These are phyloP conservation scores for Sebastes nivosus DNA, from an alignment of 2,797 vertebrate genomes.

Conservation along the genomic window DNA sequence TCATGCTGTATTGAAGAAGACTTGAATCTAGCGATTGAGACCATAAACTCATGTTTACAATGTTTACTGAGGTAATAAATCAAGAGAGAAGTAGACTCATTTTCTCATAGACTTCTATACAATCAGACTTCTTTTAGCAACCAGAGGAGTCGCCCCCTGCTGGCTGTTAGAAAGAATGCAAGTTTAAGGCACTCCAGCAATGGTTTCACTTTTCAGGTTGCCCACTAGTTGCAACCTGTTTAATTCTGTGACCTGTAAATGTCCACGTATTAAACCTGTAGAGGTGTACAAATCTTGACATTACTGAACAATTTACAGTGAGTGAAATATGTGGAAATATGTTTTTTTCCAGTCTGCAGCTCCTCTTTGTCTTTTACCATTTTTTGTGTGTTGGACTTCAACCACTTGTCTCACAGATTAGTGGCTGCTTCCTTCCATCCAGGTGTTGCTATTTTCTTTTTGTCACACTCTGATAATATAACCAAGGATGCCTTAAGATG, in stretches of 20 bases:
- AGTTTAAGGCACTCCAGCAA: no score
- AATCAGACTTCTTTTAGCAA: accelerated
- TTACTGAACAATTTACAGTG: neutral
- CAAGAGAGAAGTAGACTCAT: no score
- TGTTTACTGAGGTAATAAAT: no score
- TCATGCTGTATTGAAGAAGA: no score
- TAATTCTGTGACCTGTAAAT: neutral
- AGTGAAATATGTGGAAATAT: neutral
- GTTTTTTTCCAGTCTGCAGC: neutral
- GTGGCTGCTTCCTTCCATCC: neutral
- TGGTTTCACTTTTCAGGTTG: no score
- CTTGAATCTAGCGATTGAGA: no score
- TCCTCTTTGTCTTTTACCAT: neutral
- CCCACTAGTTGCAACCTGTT: accelerated
- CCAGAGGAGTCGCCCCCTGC: no score
- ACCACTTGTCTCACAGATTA: neutral
- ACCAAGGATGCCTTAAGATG: neutral
- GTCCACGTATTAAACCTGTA: neutral
- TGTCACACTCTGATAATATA: neutral
- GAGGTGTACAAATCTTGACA: neutral
- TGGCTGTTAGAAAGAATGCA: accelerated
- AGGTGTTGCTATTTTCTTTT: slow-evolving; percentile 9
- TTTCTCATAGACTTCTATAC: no score
- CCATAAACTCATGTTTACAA: no score
- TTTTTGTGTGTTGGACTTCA: neutral